Evolutionary conservation across 2,888 invertebrate genomes (phyloP), one percentile per base, ranked within the genome.

Genomic region (Theretra japonica): DNA sequence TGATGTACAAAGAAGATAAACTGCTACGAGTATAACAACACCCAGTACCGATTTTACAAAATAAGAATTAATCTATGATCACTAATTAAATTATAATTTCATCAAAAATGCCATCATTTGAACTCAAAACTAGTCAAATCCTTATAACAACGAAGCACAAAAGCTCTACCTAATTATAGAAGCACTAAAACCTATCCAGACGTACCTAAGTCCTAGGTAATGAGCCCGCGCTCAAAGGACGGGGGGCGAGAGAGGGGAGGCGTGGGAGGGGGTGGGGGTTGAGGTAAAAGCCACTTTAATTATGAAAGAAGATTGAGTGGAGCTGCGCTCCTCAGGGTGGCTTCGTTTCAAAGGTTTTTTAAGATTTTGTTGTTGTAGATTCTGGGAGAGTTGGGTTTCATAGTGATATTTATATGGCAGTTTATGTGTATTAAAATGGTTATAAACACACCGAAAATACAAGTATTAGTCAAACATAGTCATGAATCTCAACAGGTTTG

Each of bases 251-350:
- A 74, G 73, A 65, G 59, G 69, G 73, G 62, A 50, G 60, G 74
- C 70, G 72, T 75, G 73, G 74, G 75, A 78, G 75, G 72, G 80
- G 79, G 75, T 70, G 81, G 79, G 79, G 76, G 74, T 79, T 76
- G 86, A 84, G 86, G 88, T 89, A 85, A 88, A 89, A 89, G 90
- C 89, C 90, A 90, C 89, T 91, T 88, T 92, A 93, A 93, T 93
- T 93, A 93, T 92, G 92, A 92, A 92, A 91, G 91, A 92, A 93
- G 91, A 93, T 93, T 90, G 93, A 89, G 86, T 86, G 88, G 89
- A 65, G 48, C 23, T 41, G 41, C 41, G 65, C 41, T 65, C 65
- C 65, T 65, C 86, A 88, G 77, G 73, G 77, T 76, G 71, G 76
- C 73, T 74, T 75, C 74, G 74, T 65, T 65, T 65, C 65, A 48